These are phyloP conservation scores for Euwallacea similis DNA, from an alignment of 1,140 invertebrate genomes.

Conservation along the genomic window DNA sequence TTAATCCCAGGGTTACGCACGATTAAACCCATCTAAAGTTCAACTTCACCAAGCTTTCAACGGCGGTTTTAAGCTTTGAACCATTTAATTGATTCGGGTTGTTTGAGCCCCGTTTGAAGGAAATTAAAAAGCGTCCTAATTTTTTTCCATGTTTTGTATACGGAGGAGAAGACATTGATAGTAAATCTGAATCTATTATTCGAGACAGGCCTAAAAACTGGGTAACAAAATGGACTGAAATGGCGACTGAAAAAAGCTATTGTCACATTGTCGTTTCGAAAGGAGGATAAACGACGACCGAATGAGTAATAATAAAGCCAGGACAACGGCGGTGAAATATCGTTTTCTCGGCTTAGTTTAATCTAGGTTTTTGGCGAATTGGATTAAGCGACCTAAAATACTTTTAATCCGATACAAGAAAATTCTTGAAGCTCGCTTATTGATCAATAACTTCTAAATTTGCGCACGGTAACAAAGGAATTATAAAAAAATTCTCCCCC, in stretches of 20 bases:
- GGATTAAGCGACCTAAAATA: neutral
- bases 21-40: too few species aligned
- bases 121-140: neutral
- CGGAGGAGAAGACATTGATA: neutral
- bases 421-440: too few species aligned
- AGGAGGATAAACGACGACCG: neutral
- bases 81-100: neutral
- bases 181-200: constrained; percentile 4
- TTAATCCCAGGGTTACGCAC: too few species aligned
- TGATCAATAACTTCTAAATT: too few species aligned
- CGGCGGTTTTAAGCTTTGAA: neutral
- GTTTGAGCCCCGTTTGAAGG: neutral
- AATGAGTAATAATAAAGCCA: neutral
- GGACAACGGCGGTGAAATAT: neutral
- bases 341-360: neutral
- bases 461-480: too few species aligned
- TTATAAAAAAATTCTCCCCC: too few species aligned
- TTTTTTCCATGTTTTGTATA: neutral
- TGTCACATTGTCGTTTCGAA: neutral
- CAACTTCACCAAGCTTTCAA: neutral
- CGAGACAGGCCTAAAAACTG: neutral
- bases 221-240: neutral
- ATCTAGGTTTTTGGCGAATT: neutral
- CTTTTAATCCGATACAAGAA: too few species aligned
- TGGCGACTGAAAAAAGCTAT: constrained; percentile 1